phyloP scores from a whole-genome alignment of 2,113 vertebrate species.

The Reinhardtius hippoglossoides region DNA sequence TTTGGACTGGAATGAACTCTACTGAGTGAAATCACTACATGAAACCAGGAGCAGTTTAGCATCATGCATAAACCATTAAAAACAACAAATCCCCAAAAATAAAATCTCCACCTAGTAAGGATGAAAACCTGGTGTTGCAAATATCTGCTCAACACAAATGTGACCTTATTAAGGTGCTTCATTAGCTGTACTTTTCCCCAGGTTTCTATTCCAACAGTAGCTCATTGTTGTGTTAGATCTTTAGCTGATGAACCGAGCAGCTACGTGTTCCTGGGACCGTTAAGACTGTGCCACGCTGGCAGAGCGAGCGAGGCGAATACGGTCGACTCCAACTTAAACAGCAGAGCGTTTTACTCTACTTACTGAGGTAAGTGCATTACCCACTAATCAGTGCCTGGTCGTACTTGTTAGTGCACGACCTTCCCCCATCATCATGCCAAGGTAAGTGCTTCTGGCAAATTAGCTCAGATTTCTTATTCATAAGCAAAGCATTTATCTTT shows the following conservation, averaged over 20 bases:
- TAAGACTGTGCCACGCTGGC: conserved; percentile 60
- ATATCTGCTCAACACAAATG: conserved; percentile 5
- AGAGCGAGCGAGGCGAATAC: conserved; percentile 67
- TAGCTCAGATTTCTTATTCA: conserved; percentile 47
- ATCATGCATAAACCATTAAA: not conserved
- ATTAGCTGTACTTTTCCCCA: conserved; percentile 1
- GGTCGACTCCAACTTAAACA: conserved; percentile 72
- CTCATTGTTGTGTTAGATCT: conserved; percentile 49
- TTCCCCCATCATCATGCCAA: conserved; percentile 49
- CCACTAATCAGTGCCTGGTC: conserved; percentile 75
- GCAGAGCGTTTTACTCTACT: conserved; percentile 67
- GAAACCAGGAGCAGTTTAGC: not conserved
- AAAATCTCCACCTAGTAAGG: not conserved
- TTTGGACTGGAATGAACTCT: too few relatives aligned
- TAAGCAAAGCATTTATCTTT: conserved; percentile 21
- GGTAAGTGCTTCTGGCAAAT: conserved; percentile 54
- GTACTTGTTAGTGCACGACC: conserved; percentile 64
- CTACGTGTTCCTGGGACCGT: conserved; percentile 47
- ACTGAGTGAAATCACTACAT: too few relatives aligned
- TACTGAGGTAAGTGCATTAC: conserved; percentile 71
- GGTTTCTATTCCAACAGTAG: conserved; percentile 35
- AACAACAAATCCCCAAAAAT: not conserved
- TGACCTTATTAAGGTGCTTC: not conserved
- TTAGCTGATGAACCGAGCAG: conserved; percentile 48
- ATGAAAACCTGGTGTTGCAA: not conserved